These are phyloP conservation scores for Drosophila busckii DNA, from an alignment of 1,140 invertebrate species.

Conservation along the genomic window DNA sequence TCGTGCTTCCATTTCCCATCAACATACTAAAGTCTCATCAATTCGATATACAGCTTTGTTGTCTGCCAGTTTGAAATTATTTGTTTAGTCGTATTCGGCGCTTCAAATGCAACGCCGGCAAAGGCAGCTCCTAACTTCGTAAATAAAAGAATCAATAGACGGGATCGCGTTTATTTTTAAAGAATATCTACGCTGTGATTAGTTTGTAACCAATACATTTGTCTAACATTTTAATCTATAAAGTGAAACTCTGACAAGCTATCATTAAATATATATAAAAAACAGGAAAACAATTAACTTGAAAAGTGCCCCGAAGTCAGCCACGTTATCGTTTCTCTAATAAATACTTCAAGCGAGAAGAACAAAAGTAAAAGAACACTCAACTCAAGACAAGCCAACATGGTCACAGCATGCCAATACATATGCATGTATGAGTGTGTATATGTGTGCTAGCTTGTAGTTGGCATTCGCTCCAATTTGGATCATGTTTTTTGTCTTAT, in stretches of 20 bases:
- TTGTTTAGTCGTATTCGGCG: constrained; percentile 51
- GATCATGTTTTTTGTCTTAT: constrained; percentile 19
- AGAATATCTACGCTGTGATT: constrained; percentile 1
- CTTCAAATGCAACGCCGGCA: constrained; percentile 41
- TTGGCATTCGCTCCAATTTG: constrained; percentile 28
- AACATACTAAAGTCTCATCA: constrained; percentile 45
- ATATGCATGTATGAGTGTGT: constrained; percentile 2
- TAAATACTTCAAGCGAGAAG: constrained; percentile 3
- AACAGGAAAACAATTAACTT: constrained; percentile 6
- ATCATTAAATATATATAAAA: constrained; percentile 18
- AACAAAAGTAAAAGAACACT: constrained; percentile 9
- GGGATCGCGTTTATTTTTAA: too few species aligned
- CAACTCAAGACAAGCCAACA: constrained; percentile 4
- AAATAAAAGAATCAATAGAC: background rate
- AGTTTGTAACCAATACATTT: constrained; percentile 3
- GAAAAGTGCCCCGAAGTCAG: background rate
- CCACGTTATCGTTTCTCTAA: constrained; percentile 57
- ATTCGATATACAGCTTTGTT: constrained; percentile 35
- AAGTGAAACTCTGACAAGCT: constrained; percentile 33
- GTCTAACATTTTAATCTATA: constrained; percentile 3
- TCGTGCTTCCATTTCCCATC: constrained; percentile 21
- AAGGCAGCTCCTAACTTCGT: constrained; percentile 17
- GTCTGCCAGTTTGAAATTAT: constrained; percentile 30
- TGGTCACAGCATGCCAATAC: background rate
- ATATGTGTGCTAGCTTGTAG: constrained; percentile 2